Percentiles rank a stretch among this genome's conserved stretches.
phyloP scores from a whole-genome alignment of 92 coral and sea anemone species.

The Actinernus sp. region DNA sequence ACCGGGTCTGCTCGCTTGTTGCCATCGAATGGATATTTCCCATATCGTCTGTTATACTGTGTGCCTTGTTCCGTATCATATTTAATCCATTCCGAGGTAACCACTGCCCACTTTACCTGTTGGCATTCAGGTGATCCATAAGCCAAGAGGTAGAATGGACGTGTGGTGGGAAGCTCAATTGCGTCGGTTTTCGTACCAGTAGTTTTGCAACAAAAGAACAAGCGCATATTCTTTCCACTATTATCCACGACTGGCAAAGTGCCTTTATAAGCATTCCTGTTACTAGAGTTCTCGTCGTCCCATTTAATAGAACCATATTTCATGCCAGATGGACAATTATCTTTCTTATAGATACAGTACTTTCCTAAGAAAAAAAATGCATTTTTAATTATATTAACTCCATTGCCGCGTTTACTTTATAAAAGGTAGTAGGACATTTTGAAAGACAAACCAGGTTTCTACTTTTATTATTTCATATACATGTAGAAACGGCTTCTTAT shows the following conservation, averaged over 20 bases:
- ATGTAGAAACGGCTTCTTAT: too few species aligned
- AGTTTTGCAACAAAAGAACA: constrained; percentile 35
- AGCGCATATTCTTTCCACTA: constrained; percentile 4
- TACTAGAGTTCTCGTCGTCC: constrained; percentile 34
- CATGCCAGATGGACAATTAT: constrained; percentile 7
- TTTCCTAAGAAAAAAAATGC: constrained; percentile 3
- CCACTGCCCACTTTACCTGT: constrained; percentile 42
- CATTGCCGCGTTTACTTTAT: too few species aligned
- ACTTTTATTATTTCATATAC: too few species aligned
- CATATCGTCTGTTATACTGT: constrained; percentile 12
- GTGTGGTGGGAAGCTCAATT: constrained; percentile 20
- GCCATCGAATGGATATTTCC: constrained; percentile 29
- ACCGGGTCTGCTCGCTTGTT: constrained; percentile 20
- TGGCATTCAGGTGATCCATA: constrained; percentile 45
- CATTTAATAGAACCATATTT: constrained; percentile 17
- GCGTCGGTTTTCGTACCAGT: constrained; percentile 30
- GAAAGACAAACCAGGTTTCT: too few species aligned
- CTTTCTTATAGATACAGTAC: constrained; percentile 37
- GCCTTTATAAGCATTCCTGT: constrained; percentile 4
- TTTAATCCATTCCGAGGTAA: constrained; percentile 35
- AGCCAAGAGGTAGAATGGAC: constrained; percentile 49
- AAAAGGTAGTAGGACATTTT: too few species aligned
- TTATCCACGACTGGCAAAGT: constrained; percentile 18
- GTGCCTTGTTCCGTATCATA: constrained; percentile 17
- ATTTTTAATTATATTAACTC: too few species aligned